phyloP scores from a whole-genome alignment of 2,797 vertebrate species.

The Microchirus variegatus region DNA sequence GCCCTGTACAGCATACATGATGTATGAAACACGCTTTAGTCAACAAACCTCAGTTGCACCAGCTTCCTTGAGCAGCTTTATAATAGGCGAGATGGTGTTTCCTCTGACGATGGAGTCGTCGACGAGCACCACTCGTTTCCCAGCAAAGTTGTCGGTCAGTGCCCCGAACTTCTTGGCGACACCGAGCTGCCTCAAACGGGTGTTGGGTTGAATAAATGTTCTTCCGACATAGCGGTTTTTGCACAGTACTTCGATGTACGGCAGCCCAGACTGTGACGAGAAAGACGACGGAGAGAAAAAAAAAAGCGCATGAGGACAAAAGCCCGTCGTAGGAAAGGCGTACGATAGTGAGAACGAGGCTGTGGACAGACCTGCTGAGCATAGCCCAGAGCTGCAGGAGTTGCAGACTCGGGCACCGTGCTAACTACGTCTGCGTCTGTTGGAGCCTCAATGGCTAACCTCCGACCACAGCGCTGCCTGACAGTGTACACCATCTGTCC shows the following conservation, averaged over 20 bases:
- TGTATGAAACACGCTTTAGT: neutral
- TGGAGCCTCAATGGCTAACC: constrained; percentile 94
- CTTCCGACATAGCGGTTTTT: constrained; percentile 98
- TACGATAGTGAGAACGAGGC: neutral
- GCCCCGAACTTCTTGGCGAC: constrained; percentile 99
- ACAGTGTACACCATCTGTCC: constrained; percentile 99
- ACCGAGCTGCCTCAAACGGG: constrained; percentile 93
- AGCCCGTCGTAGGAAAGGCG: neutral
- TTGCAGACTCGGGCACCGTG: constrained; percentile 98
- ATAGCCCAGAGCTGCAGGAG: constrained; percentile 95
- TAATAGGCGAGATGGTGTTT: constrained; percentile 98
- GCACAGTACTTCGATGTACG: constrained; percentile 95
- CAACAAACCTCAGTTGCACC: constrained; percentile 92
- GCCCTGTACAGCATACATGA: too few relatives aligned
- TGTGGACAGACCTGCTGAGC: constrained; percentile 86
- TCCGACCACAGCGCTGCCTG: constrained; percentile 92
- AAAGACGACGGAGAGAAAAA: neutral
- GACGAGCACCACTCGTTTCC: constrained; percentile 93
- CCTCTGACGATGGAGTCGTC: constrained; percentile 98
- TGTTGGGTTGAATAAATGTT: constrained; percentile 98
- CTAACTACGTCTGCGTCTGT: constrained; percentile 97
- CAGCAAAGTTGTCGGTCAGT: constrained; percentile 95
- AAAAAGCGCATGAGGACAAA: neutral
- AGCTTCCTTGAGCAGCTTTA: constrained; percentile 95
- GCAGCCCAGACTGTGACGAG: constrained; percentile 86